These are phyloP conservation scores for Andrena haemorrhoa DNA, from an alignment of 2,888 invertebrate species.

Conservation along the genomic window DNA sequence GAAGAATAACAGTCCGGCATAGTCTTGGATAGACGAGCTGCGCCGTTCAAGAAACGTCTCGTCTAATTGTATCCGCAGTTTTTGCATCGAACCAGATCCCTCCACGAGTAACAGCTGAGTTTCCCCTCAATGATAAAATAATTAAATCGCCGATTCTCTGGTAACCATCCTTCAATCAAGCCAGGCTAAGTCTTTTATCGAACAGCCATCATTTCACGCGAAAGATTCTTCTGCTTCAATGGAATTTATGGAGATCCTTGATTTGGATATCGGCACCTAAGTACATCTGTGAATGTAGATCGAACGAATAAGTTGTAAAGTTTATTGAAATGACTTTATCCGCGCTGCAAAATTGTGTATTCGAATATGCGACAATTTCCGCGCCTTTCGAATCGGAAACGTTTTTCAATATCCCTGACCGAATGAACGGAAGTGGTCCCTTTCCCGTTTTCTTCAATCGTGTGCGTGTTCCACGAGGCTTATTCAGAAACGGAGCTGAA, in stretches of 20 bases:
- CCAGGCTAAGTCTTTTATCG: neutral
- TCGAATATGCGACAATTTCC: conserved; percentile 33
- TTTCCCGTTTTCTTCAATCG: conserved; percentile 16
- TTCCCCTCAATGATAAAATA: conserved; percentile 49
- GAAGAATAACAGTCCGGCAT: conserved; percentile 55
- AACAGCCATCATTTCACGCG: neutral
- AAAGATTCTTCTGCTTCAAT: neutral
- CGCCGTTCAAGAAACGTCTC: conserved; percentile 37
- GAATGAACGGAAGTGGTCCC: conserved; percentile 36
- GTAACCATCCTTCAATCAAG: neutral
- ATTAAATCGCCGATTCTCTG: conserved; percentile 33
- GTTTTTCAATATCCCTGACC: conserved; percentile 60
- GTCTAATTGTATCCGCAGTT: conserved; percentile 61
- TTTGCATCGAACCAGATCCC: conserved; percentile 28
- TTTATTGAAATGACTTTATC: neutral
- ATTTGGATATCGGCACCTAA: too few relatives aligned
- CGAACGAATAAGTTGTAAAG: neutral
- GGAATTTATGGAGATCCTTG: neutral
- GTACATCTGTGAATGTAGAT: neutral
- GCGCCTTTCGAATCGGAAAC: conserved; percentile 48
- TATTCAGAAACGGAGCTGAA: conserved; percentile 1
- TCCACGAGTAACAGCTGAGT: conserved; percentile 45
- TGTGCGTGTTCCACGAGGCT: neutral
- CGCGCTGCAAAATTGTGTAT: conserved; percentile 11
- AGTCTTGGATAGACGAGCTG: conserved; percentile 39